Conservation (phyloP, 2,113 vertebrate genomes). For the Calidris pugnax region DNA sequence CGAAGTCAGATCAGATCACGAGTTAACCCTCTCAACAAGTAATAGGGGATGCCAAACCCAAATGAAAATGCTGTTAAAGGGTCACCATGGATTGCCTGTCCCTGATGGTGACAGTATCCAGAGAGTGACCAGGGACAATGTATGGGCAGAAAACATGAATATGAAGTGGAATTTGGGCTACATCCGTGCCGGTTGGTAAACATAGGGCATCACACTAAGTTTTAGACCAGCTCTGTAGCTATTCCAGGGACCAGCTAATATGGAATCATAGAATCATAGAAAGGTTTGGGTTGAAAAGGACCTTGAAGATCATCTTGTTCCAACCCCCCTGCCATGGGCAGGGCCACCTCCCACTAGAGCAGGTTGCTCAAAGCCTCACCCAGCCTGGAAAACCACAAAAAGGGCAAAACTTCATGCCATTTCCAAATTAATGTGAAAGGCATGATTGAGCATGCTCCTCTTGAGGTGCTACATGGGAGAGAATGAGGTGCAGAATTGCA, state of each 20-base stretch:
- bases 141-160: not conserved
- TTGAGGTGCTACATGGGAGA: accelerated
- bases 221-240: not conserved
- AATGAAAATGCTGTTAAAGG: not conserved
- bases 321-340: no score
- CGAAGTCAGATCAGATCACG: not conserved
- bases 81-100: not conserved
- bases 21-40: not conserved
- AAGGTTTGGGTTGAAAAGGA: no score
- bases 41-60: not conserved
- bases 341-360: no score
- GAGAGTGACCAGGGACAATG: not conserved
- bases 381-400: not conserved
- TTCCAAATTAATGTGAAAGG: not conserved
- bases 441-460: not conserved
- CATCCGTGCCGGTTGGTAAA: not conserved
- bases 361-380: no score
- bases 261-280: not conserved
- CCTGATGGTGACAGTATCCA: not conserved
- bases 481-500: not conserved
- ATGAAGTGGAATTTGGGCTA: not conserved
- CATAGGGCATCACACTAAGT: not conserved
- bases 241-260: not conserved
- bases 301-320: no score
- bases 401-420: not conserved